A percentile compares a stretch with the other conserved stretches of the same genome.
Conservation (phyloP, 2,888 invertebrate genomes). For the Drosophila colorata region DNA sequence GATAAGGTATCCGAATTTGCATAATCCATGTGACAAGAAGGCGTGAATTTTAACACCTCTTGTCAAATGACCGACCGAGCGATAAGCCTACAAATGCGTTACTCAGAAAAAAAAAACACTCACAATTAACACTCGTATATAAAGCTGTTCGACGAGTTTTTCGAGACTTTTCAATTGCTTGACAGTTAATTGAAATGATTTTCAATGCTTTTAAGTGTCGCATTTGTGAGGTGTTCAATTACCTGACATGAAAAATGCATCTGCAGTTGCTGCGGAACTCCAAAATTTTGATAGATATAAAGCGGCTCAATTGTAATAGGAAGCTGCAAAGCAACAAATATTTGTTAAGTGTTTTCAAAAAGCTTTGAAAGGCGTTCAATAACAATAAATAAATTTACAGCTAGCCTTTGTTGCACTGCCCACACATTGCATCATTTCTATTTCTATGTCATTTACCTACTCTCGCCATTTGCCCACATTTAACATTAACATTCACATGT, state of each 20-base stretch:
- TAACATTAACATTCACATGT: conserved; percentile 44
- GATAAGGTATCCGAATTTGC: conserved; percentile 49
- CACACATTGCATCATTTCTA: conserved; percentile 50
- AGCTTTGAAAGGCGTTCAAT: conserved; percentile 42
- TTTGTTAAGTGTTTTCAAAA: conserved; percentile 5
- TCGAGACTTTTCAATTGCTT: conserved; percentile 9
- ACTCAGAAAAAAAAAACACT: not conserved
- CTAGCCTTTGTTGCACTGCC: conserved; percentile 2
- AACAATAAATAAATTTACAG: conserved; percentile 23
- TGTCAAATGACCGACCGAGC: not conserved
- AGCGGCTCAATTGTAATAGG: conserved; percentile 46
- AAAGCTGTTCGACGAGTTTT: conserved; percentile 45
- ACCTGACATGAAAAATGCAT: conserved; percentile 63
- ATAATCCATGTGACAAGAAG: conserved; percentile 44
- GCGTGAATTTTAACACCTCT: conserved; percentile 46
- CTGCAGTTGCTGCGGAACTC: conserved; percentile 13
- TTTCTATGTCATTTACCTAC: conserved; percentile 38
- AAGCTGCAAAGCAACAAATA: conserved; percentile 15
- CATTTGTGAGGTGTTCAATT: conserved; percentile 64
- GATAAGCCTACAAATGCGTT: conserved; percentile 16
- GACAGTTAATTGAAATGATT: conserved; percentile 30
- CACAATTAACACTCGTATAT: conserved; percentile 15
- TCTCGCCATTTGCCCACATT: conserved; percentile 30
- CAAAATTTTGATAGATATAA: conserved; percentile 24
- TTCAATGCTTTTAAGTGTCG: conserved; percentile 42